phyloP scores from a whole-genome alignment of 2,888 invertebrate genomes.

The Acrocyrtus sp. region DNA sequence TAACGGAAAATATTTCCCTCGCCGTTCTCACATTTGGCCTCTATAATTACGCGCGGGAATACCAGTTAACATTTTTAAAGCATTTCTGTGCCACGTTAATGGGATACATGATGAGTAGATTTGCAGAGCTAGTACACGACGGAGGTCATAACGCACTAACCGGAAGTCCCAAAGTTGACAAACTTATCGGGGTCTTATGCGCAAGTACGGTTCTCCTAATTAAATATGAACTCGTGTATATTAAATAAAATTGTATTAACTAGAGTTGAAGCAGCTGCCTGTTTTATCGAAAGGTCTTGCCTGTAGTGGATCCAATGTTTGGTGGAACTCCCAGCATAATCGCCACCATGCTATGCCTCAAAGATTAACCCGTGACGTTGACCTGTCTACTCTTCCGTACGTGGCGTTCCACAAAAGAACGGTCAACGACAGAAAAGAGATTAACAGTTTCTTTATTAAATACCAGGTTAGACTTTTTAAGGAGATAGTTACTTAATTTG shows the following conservation, averaged over 20 bases:
- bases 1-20: neutral
- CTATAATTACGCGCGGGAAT: too few relatives aligned
- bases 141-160: conserved; percentile 29
- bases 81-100: neutral
- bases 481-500: too few relatives aligned
- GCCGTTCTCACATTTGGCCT: neutral
- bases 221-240: too few relatives aligned
- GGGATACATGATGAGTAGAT: neutral
- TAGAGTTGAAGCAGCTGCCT: too few relatives aligned
- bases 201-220: too few relatives aligned
- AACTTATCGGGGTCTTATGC: conserved; percentile 11
- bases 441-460: conserved; percentile 20
- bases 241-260: too few relatives aligned
- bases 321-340: conserved; percentile 48
- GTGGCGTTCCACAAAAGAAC: conserved; percentile 53
- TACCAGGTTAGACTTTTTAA: too few relatives aligned
- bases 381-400: conserved; percentile 54
- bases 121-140: conserved; percentile 28
- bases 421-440: conserved; percentile 21
- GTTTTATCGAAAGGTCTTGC: too few relatives aligned
- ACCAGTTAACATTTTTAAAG: too few relatives aligned
- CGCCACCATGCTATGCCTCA: conserved; percentile 56
- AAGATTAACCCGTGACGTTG: conserved; percentile 55
- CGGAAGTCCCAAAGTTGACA: conserved; percentile 25
- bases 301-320: conserved; percentile 24